Conservation (phyloP, 2,888 invertebrate genomes). For the Liodrosophila aerea region DNA sequence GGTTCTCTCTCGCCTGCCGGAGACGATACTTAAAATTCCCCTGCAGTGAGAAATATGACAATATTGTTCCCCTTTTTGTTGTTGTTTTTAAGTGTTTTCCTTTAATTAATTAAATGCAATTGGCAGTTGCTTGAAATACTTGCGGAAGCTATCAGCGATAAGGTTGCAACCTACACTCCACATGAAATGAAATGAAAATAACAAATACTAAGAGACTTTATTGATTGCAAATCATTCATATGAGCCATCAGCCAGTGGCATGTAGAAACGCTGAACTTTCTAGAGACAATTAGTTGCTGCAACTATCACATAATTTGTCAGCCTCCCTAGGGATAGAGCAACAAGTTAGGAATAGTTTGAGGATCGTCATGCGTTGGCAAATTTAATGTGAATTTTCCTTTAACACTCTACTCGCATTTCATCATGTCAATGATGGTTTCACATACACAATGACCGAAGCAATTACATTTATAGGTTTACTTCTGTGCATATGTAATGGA, state of each 20-base stretch:
- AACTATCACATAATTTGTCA: slow-evolving; percentile 6
- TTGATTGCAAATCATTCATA: slow-evolving; percentile 14
- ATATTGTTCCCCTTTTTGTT: neutral
- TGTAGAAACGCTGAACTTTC: slow-evolving; percentile 5
- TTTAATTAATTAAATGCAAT: slow-evolving; percentile 43
- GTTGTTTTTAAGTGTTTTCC: neutral
- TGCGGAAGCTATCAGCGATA: too few species aligned
- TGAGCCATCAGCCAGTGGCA: slow-evolving; percentile 4
- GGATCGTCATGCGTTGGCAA: slow-evolving; percentile 2
- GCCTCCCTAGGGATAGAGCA: neutral
- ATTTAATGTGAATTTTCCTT: neutral
- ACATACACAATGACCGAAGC: slow-evolving; percentile 7
- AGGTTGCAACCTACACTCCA: too few species aligned
- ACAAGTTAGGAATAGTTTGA: neutral
- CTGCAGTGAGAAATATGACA: neutral
- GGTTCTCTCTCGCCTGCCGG: neutral
- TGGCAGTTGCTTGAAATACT: slow-evolving; percentile 11
- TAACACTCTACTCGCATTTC: neutral
- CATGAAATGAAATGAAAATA: too few species aligned
- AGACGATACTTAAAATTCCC: too few species aligned
- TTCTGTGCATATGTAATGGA: neutral
- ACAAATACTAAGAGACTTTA: neutral
- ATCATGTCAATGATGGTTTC: neutral
- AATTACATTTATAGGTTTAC: neutral
- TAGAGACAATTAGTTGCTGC: neutral